Conservation (phyloP, 37 sponge, comb jelly and placozoan genomes). For the Aphrocallistes beatrix region DNA sequence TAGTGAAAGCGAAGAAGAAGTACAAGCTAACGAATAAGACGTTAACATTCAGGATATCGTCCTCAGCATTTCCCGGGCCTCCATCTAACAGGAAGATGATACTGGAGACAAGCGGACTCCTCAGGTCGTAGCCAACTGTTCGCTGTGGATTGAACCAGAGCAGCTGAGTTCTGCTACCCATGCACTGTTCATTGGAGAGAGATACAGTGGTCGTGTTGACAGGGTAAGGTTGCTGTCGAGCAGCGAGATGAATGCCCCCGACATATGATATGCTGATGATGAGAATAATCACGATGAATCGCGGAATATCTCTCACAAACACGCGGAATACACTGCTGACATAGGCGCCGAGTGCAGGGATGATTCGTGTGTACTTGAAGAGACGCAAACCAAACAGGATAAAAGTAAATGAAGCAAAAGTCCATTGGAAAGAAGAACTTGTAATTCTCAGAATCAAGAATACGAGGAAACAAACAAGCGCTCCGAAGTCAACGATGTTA, state of each 20-base stretch:
- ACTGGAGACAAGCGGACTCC: neutral
- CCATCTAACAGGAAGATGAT: neutral
- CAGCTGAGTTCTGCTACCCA: neutral
- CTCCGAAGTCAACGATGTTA: conserved; percentile 5
- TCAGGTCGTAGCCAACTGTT: neutral
- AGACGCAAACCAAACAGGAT: neutral
- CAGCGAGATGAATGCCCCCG: neutral
- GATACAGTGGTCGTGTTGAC: neutral
- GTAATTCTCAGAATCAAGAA: neutral
- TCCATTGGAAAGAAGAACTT: neutral
- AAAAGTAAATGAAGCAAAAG: conserved; percentile 16
- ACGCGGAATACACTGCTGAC: neutral
- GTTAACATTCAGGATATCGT: neutral
- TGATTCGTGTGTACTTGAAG: conserved; percentile 11
- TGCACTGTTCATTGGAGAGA: neutral
- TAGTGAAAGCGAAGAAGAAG: conserved; percentile 10
- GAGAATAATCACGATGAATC: conserved; percentile 2
- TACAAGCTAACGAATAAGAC: neutral
- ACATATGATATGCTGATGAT: neutral
- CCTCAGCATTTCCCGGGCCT: conserved; percentile 2
- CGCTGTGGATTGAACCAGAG: neutral
- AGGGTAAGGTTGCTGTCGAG: neutral
- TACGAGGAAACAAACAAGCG: neutral
- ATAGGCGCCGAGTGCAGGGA: neutral
- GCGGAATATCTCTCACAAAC: conserved; percentile 3